Base-by-base conservation (phyloP, 2,888 invertebrate genomes). In the Heliconius cydno region DNA sequence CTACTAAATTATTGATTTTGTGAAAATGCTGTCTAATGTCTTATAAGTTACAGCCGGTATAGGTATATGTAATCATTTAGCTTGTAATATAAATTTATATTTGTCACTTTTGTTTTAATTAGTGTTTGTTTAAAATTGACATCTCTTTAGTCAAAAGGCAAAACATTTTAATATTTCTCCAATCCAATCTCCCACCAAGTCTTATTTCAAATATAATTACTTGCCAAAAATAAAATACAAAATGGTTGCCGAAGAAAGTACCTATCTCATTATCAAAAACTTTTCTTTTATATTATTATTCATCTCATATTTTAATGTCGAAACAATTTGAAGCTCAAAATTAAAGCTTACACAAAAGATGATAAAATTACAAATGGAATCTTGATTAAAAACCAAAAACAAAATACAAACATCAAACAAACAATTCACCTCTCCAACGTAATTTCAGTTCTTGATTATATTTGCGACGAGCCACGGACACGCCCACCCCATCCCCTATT, bases 401-500 rank as follows among this genome's bases (percentile, higher is more conserved):
- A 79, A 67, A 65, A 75, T 75, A 75, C 66, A 75, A 75, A 75
- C 75, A 46, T 75, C 75, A 75, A 75, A 75, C 75, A 75, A 67
- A 74, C 75, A 78, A 66, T 70, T 74, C 74, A 75, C 81, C 78
- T 79, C 90, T 92, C 90, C 82, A 87, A 71, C 63, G 82, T 78
- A 84, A 76, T 83, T 83, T 73, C 86, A 86, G 89, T 92, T 90
- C 93, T 91, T 94, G 94, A 95, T 94, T 94, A 94, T 93, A 94
- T 95, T 95, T 95, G 94, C 93, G 90, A 91, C 87, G 92, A 92
- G 92, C 91, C 90, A 88, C 91, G 90, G 91, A 90, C 93, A 93
- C 94, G 94, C 94, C 94, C 86, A 88, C 90, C 90, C 91, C 94
- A 94, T 92, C 92, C 94, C 94, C 94, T 92, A 93, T 94, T 94